A percentile compares a stretch with the other conserved stretches of the same genome.
phyloP scores from a whole-genome alignment of 2,888 invertebrate genomes.

The Conchocele bisecta region DNA sequence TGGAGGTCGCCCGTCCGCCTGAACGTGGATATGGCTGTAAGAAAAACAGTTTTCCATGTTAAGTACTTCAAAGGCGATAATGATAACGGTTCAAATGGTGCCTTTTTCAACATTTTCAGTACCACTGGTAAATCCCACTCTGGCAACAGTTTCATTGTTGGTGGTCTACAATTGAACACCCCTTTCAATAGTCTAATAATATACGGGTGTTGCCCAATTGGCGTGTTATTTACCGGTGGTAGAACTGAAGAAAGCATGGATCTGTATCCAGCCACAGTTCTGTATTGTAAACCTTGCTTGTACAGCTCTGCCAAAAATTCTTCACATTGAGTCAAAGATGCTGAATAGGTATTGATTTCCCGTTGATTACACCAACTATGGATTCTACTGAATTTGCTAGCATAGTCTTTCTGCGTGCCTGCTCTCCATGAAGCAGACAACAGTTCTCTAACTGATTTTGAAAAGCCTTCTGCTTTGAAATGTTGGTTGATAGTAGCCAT shows the following conservation, averaged over 20 bases:
- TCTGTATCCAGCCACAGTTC: slow-evolving; percentile 12
- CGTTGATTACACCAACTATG: slow-evolving; percentile 24
- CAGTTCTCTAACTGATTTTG: neutral
- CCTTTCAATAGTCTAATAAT: slow-evolving; percentile 19
- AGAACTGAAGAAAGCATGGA: slow-evolving; percentile 15
- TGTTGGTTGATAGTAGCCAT: slow-evolving; percentile 25
- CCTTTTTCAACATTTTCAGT: neutral
- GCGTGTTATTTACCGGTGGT: slow-evolving; percentile 3
- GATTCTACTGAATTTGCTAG: slow-evolving; percentile 15
- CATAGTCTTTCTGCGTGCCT: slow-evolving; percentile 21
- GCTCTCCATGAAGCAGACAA: neutral
- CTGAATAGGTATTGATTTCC: slow-evolving; percentile 22
- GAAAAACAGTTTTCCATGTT: slow-evolving; percentile 22
- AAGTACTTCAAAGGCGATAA: slow-evolving; percentile 8
- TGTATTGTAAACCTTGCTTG: slow-evolving; percentile 16
- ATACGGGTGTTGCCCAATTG: slow-evolving; percentile 17
- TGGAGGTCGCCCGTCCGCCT: slow-evolving; percentile 31
- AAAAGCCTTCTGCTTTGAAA: slow-evolving; percentile 21
- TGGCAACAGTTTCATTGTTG: neutral
- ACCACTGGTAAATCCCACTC: slow-evolving; percentile 15
- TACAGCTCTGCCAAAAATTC: slow-evolving; percentile 12
- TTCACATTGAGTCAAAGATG: slow-evolving; percentile 20
- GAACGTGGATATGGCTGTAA: slow-evolving; percentile 29
- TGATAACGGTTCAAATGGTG: slow-evolving; percentile 14
- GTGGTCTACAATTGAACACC: slow-evolving; percentile 12